Conservation (phyloP, 2,113 vertebrate genomes). For the Bujurquina vittata region DNA sequence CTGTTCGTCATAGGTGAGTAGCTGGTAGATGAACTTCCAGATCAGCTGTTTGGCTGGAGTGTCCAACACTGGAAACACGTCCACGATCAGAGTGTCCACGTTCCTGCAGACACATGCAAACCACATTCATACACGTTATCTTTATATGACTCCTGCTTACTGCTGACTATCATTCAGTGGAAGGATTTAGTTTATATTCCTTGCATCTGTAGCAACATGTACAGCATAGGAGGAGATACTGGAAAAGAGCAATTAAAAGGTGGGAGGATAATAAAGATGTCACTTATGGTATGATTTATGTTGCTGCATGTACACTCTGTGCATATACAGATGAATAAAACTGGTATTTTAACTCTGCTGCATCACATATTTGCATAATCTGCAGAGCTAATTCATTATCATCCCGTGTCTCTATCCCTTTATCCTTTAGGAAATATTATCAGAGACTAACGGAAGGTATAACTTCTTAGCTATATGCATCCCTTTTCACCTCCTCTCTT, state of each 20-base stretch:
- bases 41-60: conserved; percentile 97
- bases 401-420: background rate
- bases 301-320: background rate
- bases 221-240: background rate
- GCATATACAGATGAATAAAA: background rate
- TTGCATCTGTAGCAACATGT: background rate
- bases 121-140: background rate
- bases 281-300: conserved; percentile 3
- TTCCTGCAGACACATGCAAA: conserved; percentile 56
- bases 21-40: conserved; percentile 98
- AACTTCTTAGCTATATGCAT: background rate
- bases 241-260: conserved; percentile 18
- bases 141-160: background rate
- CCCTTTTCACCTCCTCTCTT: background rate
- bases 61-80: conserved; percentile 93
- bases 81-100: conserved; percentile 88
- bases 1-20: conserved; percentile 96
- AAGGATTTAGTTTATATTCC: background rate
- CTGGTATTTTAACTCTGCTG: conserved; percentile 8
- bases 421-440: background rate
- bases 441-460: background rate
- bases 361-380: conserved; percentile 25
- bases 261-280: conserved; percentile 33
- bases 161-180: background rate
- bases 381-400: conserved; percentile 9